These are phyloP conservation scores for Ommatoiulus sabulosus DNA, from an alignment of 2,888 invertebrate species.

Conservation along the genomic window DNA sequence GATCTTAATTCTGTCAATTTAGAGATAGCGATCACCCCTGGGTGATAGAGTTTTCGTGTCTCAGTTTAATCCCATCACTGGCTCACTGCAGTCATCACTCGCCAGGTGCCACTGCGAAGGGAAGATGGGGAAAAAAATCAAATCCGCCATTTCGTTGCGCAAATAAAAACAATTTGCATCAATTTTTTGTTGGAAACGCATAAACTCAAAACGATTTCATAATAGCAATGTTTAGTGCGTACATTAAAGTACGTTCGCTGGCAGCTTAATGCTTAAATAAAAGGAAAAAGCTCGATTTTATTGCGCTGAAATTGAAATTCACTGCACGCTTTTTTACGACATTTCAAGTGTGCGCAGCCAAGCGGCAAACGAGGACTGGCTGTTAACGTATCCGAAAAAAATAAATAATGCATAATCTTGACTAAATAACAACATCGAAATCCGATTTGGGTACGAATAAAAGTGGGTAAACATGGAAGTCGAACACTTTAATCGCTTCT, in stretches of 20 bases:
- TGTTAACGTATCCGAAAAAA: background rate
- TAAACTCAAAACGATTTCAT: background rate
- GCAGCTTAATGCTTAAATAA: background rate
- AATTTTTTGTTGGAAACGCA: background rate
- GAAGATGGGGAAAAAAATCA: background rate
- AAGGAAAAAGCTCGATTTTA: background rate
- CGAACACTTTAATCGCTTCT: background rate
- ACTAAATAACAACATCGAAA: background rate
- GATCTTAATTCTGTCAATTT: too few relatives aligned
- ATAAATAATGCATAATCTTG: conserved; percentile 23
- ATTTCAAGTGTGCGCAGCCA: background rate
- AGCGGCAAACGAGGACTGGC: conserved; percentile 2
- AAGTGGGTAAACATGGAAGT: conserved; percentile 2
- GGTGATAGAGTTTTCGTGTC: too few relatives aligned
- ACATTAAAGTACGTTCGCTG: background rate
- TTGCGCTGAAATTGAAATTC: conserved; percentile 20
- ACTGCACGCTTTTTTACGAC: background rate
- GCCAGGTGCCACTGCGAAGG: too few relatives aligned
- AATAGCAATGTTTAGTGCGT: conserved; percentile 3
- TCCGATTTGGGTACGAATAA: background rate
- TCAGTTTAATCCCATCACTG: too few relatives aligned
- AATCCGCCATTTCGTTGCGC: background rate
- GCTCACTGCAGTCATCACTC: too few relatives aligned
- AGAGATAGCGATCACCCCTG: too few relatives aligned
- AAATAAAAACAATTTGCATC: background rate